Evolutionary conservation across 2,113 vertebrate species (phyloP).

Genomic region (Solea senegalensis): DNA sequence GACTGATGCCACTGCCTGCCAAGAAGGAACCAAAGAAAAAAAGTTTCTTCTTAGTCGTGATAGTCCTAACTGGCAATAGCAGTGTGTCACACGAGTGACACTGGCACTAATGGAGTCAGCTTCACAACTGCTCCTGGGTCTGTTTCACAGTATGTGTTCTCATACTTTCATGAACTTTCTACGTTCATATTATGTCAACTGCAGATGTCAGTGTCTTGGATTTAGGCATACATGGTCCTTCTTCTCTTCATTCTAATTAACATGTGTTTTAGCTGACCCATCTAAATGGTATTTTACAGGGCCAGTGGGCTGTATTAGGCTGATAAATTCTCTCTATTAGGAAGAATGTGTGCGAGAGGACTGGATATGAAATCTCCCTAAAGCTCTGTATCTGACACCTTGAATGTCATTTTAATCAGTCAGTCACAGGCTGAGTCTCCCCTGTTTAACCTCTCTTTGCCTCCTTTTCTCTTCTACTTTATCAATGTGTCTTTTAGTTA

Average conservation of each 20-base stretch:
- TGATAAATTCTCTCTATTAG: conserved; percentile 60
- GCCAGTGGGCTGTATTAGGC: conserved; percentile 56
- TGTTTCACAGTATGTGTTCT: too few species aligned
- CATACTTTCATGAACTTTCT: neutral
- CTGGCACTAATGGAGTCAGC: too few species aligned
- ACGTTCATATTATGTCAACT: neutral
- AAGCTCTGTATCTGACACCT: conserved; percentile 57
- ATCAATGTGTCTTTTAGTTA: conserved; percentile 44
- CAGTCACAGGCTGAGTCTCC: conserved; percentile 54
- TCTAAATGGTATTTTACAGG: conserved; percentile 52
- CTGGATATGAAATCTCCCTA: conserved; percentile 59
- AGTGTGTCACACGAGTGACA: too few species aligned
- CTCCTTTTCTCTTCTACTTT: conserved; percentile 38
- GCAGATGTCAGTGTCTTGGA: conserved; percentile 12
- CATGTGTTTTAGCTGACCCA: conserved; percentile 37
- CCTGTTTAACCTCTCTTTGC: conserved; percentile 56
- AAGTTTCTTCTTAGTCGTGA: too few species aligned
- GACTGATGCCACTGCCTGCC: too few species aligned
- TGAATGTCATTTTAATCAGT: conserved; percentile 74
- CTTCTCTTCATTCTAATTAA: conserved; percentile 42
- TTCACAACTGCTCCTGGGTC: too few species aligned
- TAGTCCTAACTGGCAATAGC: too few species aligned
- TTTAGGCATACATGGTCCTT: conserved; percentile 4
- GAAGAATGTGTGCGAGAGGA: conserved; percentile 31
- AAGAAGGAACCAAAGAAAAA: too few species aligned